Percentiles rank a stretch among this genome's conserved stretches.
Evolutionary conservation across 2,888 invertebrate genomes (phyloP).

Genomic region (Chelonus formosanus): DNA sequence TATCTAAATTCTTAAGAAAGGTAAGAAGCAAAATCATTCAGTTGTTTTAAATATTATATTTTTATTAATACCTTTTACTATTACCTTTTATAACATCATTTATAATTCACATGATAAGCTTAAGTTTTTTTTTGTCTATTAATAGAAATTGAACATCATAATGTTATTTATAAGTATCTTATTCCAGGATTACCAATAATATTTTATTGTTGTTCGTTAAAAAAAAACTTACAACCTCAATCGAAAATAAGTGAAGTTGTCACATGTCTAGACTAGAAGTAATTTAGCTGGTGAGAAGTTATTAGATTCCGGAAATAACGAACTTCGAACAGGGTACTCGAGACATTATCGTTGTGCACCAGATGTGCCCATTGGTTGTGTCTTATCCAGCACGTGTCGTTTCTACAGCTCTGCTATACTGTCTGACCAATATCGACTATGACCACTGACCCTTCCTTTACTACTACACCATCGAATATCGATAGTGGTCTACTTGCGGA

Average conservation of each 20-base stretch:
- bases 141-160: too few relatives aligned
- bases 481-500: conserved; percentile 29
- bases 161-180: background rate
- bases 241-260: conserved; percentile 15
- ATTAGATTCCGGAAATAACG: conserved; percentile 32
- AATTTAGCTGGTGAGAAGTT: conserved; percentile 28
- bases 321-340: conserved; percentile 31
- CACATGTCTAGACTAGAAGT: conserved; percentile 6
- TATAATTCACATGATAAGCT: too few relatives aligned
- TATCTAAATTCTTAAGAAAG: conserved; percentile 85
- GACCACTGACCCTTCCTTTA: conserved; percentile 28
- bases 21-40: conserved; percentile 63
- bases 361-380: conserved; percentile 32
- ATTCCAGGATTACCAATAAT: too few relatives aligned
- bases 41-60: too few relatives aligned
- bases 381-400: conserved; percentile 34
- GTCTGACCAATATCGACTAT: conserved; percentile 34
- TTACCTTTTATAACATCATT: too few relatives aligned
- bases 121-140: background rate
- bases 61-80: too few relatives aligned
- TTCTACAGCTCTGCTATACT: conserved; percentile 21
- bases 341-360: conserved; percentile 33
- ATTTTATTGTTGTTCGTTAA: too few relatives aligned
- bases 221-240: conserved; percentile 5
- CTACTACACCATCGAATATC: conserved; percentile 22